phyloP scores from a whole-genome alignment of 2,113 vertebrate genomes.

The Pterophyllum scalare region DNA sequence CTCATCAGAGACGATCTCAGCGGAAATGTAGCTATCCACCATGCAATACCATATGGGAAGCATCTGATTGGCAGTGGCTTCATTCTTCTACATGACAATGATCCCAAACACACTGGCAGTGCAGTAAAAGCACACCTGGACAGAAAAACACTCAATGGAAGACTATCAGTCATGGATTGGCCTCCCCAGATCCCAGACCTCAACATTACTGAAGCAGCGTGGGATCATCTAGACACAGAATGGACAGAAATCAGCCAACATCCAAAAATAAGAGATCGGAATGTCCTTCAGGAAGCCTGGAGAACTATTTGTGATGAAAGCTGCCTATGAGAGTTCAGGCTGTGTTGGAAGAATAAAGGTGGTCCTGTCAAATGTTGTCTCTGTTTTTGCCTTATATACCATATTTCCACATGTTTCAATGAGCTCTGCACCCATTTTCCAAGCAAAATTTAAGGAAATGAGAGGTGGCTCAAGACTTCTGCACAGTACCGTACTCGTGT shows the following conservation, averaged over 20 bases:
- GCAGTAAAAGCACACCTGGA: too few species aligned
- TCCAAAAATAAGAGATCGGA: too few species aligned
- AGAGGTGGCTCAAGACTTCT: background rate
- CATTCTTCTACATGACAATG: too few species aligned
- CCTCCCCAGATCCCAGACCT: background rate
- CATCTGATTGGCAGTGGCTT: too few species aligned
- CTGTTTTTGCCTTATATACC: background rate
- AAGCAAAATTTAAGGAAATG: background rate
- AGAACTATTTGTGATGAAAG: background rate
- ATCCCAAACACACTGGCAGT: too few species aligned
- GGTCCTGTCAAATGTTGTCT: background rate
- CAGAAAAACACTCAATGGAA: background rate
- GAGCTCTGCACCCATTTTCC: background rate
- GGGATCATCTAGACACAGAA: background rate
- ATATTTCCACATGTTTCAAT: background rate
- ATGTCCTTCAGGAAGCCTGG: background rate
- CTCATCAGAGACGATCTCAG: too few species aligned
- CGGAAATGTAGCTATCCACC: too few species aligned
- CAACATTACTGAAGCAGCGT: background rate
- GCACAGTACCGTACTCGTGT: background rate
- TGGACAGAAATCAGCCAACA: too few species aligned
- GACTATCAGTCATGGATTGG: background rate
- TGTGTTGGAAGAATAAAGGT: background rate
- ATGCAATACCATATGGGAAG: too few species aligned
- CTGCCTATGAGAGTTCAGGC: rapidly evolving